Conservation (phyloP, 2,113 vertebrate species). For the Psephotus haematonotus region DNA sequence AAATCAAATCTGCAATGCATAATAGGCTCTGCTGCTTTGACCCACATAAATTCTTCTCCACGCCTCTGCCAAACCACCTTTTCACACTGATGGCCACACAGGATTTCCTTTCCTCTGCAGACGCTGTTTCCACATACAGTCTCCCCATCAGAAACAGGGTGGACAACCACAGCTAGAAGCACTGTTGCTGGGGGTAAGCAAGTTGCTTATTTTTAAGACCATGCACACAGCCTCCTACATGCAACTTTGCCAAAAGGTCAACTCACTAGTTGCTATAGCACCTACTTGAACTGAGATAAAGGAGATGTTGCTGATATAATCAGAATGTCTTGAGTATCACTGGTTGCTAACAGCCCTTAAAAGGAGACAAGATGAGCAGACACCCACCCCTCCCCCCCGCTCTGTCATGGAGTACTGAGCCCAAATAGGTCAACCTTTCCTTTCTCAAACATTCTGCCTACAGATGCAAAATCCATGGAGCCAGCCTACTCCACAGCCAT, state of each 20-base stretch:
- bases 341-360: not conserved
- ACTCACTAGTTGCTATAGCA: not conserved
- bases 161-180: not conserved
- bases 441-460: not conserved
- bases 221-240: not conserved
- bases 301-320: not conserved
- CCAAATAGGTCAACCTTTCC: not conserved
- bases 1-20: not conserved
- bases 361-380: not conserved
- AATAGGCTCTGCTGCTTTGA: conserved; percentile 2
- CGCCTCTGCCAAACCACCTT: not conserved
- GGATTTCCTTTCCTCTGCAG: not conserved
- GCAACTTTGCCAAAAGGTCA: not conserved
- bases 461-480: not conserved
- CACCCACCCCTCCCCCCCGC: too few relatives aligned
- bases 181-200: not conserved
- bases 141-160: not conserved
- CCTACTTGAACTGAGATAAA: not conserved
- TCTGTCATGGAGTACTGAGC: fast-evolving
- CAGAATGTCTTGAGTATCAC: not conserved
- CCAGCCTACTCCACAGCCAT: not conserved
- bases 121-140: not conserved
- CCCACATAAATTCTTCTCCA: not conserved
- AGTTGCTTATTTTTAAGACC: not conserved
- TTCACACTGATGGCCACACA: not conserved